Conservation (phyloP, 2,113 vertebrate species). For the Mixornis gularis region DNA sequence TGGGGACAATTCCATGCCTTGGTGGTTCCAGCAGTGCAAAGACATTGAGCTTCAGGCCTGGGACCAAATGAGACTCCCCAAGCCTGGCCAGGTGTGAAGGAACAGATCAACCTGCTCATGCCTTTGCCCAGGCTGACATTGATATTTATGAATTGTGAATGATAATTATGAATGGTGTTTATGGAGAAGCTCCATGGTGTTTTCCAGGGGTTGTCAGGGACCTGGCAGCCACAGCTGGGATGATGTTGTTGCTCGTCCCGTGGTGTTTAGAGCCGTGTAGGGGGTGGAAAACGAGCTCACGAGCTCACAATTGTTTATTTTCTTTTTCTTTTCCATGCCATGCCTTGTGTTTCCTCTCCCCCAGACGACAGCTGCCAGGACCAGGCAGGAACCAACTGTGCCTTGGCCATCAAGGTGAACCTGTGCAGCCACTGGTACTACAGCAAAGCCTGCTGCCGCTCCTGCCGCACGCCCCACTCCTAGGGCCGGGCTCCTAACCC, state of each 20-base stretch:
- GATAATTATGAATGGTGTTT: background rate
- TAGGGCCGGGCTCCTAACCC: conserved; percentile 4
- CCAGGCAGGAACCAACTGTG: conserved; percentile 92
- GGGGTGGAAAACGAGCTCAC: fast-evolving
- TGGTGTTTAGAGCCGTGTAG: fast-evolving
- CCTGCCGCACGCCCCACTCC: conserved; percentile 77
- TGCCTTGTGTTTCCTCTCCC: background rate
- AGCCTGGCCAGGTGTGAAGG: background rate
- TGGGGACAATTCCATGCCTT: background rate
- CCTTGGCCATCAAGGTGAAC: conserved; percentile 94
- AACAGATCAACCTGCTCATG: fast-evolving
- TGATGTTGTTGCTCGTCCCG: fast-evolving
- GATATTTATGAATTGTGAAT: background rate
- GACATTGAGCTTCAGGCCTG: background rate
- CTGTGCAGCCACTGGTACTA: conserved; percentile 98
- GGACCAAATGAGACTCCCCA: background rate
- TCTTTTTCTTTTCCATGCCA: fast-evolving
- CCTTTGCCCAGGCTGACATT: background rate
- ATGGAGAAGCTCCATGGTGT: background rate
- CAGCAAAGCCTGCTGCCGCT: conserved; percentile 96
- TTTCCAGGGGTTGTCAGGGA: background rate
- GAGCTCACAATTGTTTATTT: background rate
- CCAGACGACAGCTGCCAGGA: conserved; percentile 97
- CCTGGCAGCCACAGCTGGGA: background rate
- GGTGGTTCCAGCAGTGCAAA: no score